phyloP scores from a whole-genome alignment of 2,888 invertebrate genomes.

The Alviniconcha strummeri region DNA sequence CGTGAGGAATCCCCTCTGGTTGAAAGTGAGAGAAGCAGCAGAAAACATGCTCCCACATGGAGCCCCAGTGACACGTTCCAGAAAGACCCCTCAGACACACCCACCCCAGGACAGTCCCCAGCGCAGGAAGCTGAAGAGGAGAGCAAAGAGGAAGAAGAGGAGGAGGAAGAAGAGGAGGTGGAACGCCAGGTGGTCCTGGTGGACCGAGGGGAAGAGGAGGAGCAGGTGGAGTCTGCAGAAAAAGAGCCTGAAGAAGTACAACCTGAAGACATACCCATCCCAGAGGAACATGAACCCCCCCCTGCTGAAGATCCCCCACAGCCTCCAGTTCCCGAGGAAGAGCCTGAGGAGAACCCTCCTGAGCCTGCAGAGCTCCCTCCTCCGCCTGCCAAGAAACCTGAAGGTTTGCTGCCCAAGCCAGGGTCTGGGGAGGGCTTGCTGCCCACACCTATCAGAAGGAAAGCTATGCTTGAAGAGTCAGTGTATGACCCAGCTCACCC shows the following conservation, averaged over 20 bases:
- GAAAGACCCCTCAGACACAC: constrained; percentile 38
- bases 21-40: background rate
- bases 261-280: constrained; percentile 16
- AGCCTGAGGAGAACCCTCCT: constrained; percentile 6
- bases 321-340: constrained; percentile 15
- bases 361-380: background rate
- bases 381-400: background rate
- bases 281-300: background rate
- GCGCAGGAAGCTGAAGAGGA: constrained; percentile 40
- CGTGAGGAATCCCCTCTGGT: background rate
- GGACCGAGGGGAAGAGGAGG: background rate
- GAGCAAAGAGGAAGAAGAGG: background rate
- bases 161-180: background rate
- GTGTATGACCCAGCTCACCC: constrained; percentile 33
- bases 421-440: constrained; percentile 24
- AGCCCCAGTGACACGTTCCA: constrained; percentile 24
- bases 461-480: background rate
- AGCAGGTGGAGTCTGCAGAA: no score
- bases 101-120: constrained; percentile 35
- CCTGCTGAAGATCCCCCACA: constrained; percentile 3
- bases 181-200: constrained; percentile 16
- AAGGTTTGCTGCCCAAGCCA: background rate
- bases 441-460: constrained; percentile 26
- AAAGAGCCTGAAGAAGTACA: background rate
- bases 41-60: background rate